These are phyloP conservation scores for Acipenser oxyrinchus DNA, from an alignment of 2,797 vertebrate genomes.

Conservation along the genomic window DNA sequence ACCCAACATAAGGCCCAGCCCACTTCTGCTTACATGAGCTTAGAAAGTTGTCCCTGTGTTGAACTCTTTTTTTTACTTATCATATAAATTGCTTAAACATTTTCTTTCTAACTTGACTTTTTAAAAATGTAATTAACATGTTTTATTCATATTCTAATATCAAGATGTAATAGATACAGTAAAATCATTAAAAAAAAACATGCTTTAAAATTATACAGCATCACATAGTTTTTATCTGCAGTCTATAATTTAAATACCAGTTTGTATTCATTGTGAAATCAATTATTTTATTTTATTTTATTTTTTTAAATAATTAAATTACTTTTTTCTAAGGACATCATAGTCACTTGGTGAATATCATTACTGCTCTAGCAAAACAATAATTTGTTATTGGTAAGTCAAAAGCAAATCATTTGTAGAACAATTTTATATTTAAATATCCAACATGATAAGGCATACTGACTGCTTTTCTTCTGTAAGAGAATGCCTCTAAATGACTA, in stretches of 20 bases:
- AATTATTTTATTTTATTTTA: not conserved
- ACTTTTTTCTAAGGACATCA: slow-evolving; percentile 12
- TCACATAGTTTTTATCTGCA: no score
- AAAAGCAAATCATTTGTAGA: slow-evolving; percentile 8
- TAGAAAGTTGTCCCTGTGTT: no score
- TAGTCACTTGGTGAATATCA: slow-evolving; percentile 14
- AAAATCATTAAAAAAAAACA: no score
- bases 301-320: not conserved
- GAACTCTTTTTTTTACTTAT: no score
- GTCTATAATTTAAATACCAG: not conserved
- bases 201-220: no score
- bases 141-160: no score
- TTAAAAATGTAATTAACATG: no score
- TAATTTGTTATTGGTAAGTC: not conserved
- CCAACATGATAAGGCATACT: slow-evolving; percentile 2
- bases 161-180: no score
- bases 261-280: slow-evolving; percentile 2
- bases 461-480: not conserved
- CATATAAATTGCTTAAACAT: no score
- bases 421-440: not conserved
- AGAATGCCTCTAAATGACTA: not conserved
- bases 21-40: no score
- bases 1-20: no score
- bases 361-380: slow-evolving; percentile 5
- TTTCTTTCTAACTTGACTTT: no score